A percentile compares a stretch with the other conserved stretches of the same genome.
Evolutionary conservation across 2,888 invertebrate species (phyloP).

Genomic region (Copidosoma aretas): DNA sequence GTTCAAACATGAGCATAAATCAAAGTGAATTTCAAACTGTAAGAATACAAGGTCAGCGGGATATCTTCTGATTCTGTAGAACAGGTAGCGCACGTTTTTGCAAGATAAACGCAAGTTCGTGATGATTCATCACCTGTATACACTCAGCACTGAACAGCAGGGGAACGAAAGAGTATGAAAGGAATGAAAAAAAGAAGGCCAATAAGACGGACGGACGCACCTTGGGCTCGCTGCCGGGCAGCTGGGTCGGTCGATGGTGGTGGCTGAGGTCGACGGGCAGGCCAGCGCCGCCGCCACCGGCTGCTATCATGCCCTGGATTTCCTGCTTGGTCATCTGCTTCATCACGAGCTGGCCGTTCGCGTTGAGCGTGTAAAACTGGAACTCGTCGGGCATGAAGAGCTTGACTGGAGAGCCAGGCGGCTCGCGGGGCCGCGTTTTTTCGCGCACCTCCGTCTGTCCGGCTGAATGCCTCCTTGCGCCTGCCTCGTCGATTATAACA

Average conservation of each 20-base stretch:
- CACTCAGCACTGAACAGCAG: too few species aligned
- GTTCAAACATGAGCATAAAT: too few species aligned
- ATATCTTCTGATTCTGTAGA: too few species aligned
- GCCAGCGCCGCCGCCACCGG: conserved; percentile 69
- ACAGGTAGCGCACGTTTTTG: too few species aligned
- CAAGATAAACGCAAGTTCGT: too few species aligned
- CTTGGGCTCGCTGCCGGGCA: conserved; percentile 51
- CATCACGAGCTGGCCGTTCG: conserved; percentile 81
- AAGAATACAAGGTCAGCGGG: too few species aligned
- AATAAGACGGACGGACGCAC: conserved; percentile 39
- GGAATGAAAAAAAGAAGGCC: neutral
- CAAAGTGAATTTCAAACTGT: too few species aligned
- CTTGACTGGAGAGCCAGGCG: conserved; percentile 73
- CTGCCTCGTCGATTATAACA: conserved; percentile 30
- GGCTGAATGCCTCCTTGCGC: conserved; percentile 10
- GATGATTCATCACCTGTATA: too few species aligned
- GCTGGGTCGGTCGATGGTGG: conserved; percentile 51
- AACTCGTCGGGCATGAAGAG: conserved; percentile 82
- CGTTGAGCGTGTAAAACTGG: conserved; percentile 87
- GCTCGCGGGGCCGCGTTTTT: conserved; percentile 17
- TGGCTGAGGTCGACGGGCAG: conserved; percentile 55
- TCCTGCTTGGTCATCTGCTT: conserved; percentile 84
- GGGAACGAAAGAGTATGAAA: neutral
- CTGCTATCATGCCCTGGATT: conserved; percentile 84
- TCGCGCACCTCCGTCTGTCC: neutral